Conservation (phyloP, 2,797 vertebrate species). For the Hemibagrus guttatus region DNA sequence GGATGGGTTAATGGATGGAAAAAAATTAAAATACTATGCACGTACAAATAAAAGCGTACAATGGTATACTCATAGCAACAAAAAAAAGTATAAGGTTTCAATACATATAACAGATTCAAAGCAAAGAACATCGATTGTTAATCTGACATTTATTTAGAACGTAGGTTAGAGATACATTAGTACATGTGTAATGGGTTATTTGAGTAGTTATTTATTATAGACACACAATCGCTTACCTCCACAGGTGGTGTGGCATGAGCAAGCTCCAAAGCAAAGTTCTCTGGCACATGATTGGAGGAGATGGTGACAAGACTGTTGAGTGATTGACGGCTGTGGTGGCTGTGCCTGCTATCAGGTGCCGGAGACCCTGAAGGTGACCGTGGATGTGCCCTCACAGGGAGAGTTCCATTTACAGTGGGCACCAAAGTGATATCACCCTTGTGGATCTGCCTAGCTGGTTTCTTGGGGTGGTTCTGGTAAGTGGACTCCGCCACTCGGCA, state of each 20-base stretch:
- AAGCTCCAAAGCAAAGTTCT: conserved; percentile 92
- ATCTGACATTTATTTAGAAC: neutral
- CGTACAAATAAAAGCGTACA: conserved; percentile 39
- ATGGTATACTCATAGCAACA: conserved; percentile 21
- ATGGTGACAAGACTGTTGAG: conserved; percentile 97
- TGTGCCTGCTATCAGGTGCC: conserved; percentile 87
- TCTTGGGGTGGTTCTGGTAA: conserved; percentile 96
- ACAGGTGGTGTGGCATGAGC: conserved; percentile 93
- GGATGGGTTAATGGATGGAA: conserved; percentile 43
- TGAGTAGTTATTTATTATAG: neutral
- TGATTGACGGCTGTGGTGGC: conserved; percentile 94
- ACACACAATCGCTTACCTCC: conserved; percentile 82
- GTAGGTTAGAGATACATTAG: conserved; percentile 21
- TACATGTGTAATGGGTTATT: neutral
- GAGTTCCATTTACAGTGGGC: conserved; percentile 88
- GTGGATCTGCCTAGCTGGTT: conserved; percentile 94
- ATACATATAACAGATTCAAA: neutral
- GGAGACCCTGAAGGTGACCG: conserved; percentile 90
- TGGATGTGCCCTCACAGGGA: conserved; percentile 90
- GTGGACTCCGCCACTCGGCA: conserved; percentile 92
- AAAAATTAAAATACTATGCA: conserved; percentile 38
- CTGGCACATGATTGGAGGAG: conserved; percentile 92
- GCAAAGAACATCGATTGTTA: neutral
- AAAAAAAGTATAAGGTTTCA: conserved; percentile 4
- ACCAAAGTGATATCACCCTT: conserved; percentile 96